phyloP scores from a whole-genome alignment of 2,888 invertebrate genomes.

The Pyrgus malvae region DNA sequence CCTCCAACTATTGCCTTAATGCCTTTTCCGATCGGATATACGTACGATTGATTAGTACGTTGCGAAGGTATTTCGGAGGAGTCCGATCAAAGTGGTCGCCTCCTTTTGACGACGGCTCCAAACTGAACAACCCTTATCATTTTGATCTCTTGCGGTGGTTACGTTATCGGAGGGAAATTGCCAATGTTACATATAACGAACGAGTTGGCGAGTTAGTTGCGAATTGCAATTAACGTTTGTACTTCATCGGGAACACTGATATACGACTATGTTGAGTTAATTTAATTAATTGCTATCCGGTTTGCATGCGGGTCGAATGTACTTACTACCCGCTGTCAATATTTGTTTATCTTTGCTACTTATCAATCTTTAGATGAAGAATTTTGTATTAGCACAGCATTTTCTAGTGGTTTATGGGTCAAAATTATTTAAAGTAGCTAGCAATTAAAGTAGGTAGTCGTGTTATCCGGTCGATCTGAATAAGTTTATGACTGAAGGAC shows the following conservation, averaged over 20 bases:
- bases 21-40: conserved; percentile 72
- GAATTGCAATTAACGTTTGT: conserved; percentile 13
- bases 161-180: conserved; percentile 12
- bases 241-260: conserved; percentile 9
- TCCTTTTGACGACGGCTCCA: conserved; percentile 57
- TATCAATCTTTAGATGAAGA: too few species aligned
- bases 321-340: too few species aligned
- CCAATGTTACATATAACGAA: conserved; percentile 12
- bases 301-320: conserved; percentile 1
- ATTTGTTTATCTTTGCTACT: neutral
- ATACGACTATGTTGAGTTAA: conserved; percentile 9
- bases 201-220: conserved; percentile 9
- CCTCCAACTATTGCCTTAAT: conserved; percentile 78
- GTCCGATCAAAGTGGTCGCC: conserved; percentile 64
- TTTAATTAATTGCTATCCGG: conserved; percentile 11
- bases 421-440: too few species aligned
- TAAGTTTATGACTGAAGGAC: too few species aligned
- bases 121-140: conserved; percentile 58
- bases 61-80: conserved; percentile 68
- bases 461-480: too few species aligned
- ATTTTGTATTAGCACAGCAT: too few species aligned
- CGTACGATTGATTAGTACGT: conserved; percentile 74
- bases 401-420: too few species aligned
- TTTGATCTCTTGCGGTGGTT: conserved; percentile 41
- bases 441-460: too few species aligned